These are phyloP conservation scores for Sinocyclocheilus rhinocerous DNA, from an alignment of 2,113 vertebrate species.

Conservation along the genomic window DNA sequence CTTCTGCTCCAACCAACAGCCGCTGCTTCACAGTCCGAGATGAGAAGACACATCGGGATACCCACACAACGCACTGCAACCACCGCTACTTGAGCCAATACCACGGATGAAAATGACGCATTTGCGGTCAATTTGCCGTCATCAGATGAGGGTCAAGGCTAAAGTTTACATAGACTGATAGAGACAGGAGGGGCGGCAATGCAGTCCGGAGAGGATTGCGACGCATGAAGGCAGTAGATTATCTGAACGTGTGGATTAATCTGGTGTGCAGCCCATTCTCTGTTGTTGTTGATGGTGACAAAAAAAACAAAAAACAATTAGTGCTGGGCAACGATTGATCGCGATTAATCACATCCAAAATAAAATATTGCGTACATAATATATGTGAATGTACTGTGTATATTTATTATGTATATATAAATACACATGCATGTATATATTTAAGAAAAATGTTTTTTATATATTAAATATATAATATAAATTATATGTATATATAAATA, in stretches of 20 bases:
- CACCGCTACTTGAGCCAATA: background rate
- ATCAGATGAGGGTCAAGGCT: background rate
- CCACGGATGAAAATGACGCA: background rate
- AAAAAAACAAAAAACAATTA: background rate
- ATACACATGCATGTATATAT: no score
- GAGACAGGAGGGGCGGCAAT: background rate
- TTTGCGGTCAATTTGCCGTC: background rate
- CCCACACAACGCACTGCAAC: constrained; percentile 15
- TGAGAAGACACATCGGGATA: background rate
- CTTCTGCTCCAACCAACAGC: constrained; percentile 34
- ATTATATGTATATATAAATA: no score
- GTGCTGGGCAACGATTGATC: no score
- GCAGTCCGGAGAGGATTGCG: constrained; percentile 55
- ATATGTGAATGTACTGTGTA: no score
- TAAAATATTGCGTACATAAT: background rate
- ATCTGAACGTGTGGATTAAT: constrained; percentile 64
- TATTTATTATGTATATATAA: no score
- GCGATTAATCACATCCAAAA: background rate
- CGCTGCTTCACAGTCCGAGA: background rate
- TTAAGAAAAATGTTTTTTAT: no score
- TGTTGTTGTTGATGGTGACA: constrained; percentile 35
- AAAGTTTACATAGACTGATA: no score
- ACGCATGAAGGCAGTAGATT: constrained; percentile 66
- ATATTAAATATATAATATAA: no score
- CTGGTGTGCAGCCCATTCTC: constrained; percentile 46